phyloP scores from a whole-genome alignment of 2,797 vertebrate genomes.

The Chaenodraco wilsoni region DNA sequence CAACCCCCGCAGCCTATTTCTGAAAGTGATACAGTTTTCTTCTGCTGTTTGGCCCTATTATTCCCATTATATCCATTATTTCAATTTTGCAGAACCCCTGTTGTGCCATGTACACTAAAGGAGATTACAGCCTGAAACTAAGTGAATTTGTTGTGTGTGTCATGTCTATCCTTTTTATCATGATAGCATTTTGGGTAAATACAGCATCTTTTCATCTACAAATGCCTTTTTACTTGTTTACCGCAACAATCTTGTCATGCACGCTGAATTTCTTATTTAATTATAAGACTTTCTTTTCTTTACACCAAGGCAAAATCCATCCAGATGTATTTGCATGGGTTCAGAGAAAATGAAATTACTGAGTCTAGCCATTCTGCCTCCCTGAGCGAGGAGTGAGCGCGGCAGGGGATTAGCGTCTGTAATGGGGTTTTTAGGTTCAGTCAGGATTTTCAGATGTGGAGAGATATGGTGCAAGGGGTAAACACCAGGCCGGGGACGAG shows the following conservation, averaged over 20 bases:
- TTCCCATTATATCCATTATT: conserved; percentile 60
- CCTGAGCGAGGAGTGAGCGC: conserved; percentile 51
- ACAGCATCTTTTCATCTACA: conserved; percentile 30
- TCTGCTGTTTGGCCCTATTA: conserved; percentile 9
- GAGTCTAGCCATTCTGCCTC: conserved; percentile 56
- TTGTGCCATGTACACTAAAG: conserved; percentile 31
- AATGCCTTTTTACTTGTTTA: conserved; percentile 38
- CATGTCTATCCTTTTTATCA: conserved; percentile 37
- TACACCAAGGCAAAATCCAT: conserved; percentile 44
- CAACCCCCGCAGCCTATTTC: conserved; percentile 42
- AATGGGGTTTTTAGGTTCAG: conserved; percentile 78
- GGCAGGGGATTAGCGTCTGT: conserved; percentile 73
- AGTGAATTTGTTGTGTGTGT: background rate
- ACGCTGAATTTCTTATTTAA: conserved; percentile 32
- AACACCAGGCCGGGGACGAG: conserved; percentile 69
- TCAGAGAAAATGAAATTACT: conserved; percentile 62
- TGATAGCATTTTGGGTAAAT: conserved; percentile 19
- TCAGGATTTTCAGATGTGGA: conserved; percentile 76
- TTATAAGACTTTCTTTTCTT: conserved; percentile 18
- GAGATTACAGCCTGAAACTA: conserved; percentile 16
- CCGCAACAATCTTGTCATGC: conserved; percentile 25
- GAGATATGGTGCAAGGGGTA: conserved; percentile 76
- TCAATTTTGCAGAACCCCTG: conserved; percentile 49
- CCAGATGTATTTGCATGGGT: conserved; percentile 43
- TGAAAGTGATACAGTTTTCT: conserved; percentile 41